Base-by-base conservation (phyloP, 1,140 invertebrate genomes). In the Scaptomyza pallida region DNA sequence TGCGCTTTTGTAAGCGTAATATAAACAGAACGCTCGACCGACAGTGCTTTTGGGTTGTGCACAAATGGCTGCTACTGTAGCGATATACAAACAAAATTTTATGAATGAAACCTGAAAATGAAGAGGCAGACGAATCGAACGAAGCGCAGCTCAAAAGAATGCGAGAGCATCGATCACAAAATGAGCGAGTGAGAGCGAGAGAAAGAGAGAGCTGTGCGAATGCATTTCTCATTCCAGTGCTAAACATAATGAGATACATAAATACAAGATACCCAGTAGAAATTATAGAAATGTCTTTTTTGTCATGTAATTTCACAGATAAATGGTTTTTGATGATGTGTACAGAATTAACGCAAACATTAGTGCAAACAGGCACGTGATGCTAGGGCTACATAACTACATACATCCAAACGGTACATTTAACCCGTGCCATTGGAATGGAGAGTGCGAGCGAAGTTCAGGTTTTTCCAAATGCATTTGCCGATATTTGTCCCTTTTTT, bases 31-130 rank as follows among this genome's bases (percentile, higher is more conserved):
- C 6, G 33, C 30, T 12, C 13, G n/a, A 15, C 33, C 5, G 33
- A 30, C 6, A 37, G 33, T 47, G 17, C 43, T 59, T 10, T 45
- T 43, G 15, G 16, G 54, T 23, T 55, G 41, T 19, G 17, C 43
- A 45, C 43, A 37, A 40, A 26, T 64, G 43, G 8, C 26, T 23
- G 23, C 45, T 37, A 67, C 45, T 59, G 56, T 51, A 15, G 26
- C 56, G 35, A n/a, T 17, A n/a, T 17, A 15, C 15, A 26, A 50
- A 44, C 26, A 35, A 59, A 60, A 59, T 60, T 59, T 67, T 67
- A 67, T 67, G 63, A 67, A 67, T 60, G 63, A 67, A 67, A 50
- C 33, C 8, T n/a, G 3, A 45, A 45, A 56, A 37, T 16, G 15
- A 47, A 56, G 52, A 43, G 37, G 4, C 37, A 16, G 37, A 10